These are phyloP conservation scores for Seira ritae DNA, from an alignment of 2,888 invertebrate genomes.

Conservation along the genomic window DNA sequence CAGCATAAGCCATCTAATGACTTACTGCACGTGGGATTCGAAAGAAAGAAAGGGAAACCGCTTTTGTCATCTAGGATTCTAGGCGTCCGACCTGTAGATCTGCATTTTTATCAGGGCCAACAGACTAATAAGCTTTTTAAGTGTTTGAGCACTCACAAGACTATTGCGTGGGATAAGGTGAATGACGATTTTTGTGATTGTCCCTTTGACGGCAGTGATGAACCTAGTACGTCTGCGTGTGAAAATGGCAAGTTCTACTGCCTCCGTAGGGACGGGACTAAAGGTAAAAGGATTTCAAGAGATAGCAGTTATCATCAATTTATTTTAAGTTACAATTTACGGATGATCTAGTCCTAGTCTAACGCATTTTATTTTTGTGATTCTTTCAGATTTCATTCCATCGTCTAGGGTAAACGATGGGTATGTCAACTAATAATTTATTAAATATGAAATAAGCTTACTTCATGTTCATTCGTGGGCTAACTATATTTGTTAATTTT, in stretches of 20 bases:
- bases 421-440: slow-evolving; percentile 23
- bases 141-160: slow-evolving; percentile 77
- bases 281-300: slow-evolving; percentile 65
- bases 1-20: neutral
- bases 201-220: slow-evolving; percentile 76
- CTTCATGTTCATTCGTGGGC: neutral
- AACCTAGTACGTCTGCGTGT: slow-evolving; percentile 78
- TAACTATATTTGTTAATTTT: neutral
- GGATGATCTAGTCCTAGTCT: neutral
- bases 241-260: slow-evolving; percentile 74
- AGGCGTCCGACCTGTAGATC: slow-evolving; percentile 68
- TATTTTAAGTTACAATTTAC: neutral
- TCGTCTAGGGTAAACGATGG: slow-evolving; percentile 77
- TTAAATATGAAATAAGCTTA: slow-evolving; percentile 15
- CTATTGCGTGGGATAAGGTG: slow-evolving; percentile 82
- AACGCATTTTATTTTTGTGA: slow-evolving; percentile 20
- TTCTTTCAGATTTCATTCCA: slow-evolving; percentile 73
- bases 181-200: slow-evolving; percentile 98
- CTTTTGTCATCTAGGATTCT: slow-evolving; percentile 57
- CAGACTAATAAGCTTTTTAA: slow-evolving; percentile 54
- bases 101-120: slow-evolving; percentile 59
- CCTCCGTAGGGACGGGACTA: slow-evolving; percentile 59
- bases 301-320: neutral
- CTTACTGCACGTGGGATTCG: slow-evolving; percentile 1
- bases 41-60: slow-evolving; percentile 55